Conservation (phyloP, 35 echinoderm and acorn worm genomes). For the Antedon bifida region DNA sequence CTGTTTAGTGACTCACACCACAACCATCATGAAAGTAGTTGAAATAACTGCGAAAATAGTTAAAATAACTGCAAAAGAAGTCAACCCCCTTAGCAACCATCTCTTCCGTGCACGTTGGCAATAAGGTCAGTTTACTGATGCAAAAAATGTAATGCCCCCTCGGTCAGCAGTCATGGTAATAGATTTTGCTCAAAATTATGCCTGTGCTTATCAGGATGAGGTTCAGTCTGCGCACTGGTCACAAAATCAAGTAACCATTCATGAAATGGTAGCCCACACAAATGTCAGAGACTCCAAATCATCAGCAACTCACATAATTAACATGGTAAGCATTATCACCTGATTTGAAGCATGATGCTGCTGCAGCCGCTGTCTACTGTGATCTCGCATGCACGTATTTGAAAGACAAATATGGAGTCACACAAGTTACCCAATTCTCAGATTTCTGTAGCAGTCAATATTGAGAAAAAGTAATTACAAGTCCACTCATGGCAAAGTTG, state of each 20-base stretch:
- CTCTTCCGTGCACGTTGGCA: slow-evolving; percentile 1
- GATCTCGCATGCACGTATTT: not conserved
- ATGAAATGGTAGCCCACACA: slow-evolving; percentile 3
- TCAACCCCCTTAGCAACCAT: not conserved
- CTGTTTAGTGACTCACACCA: too few species aligned
- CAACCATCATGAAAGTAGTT: too few species aligned
- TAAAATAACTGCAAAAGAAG: not conserved
- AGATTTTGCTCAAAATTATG: slow-evolving; percentile 9
- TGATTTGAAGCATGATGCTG: slow-evolving; percentile 3
- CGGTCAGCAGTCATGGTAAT: slow-evolving; percentile 1
- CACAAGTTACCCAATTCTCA: too few species aligned
- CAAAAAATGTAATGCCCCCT: not conserved
- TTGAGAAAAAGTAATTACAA: too few species aligned
- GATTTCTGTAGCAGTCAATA: too few species aligned
- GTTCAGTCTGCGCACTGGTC: slow-evolving; percentile 8
- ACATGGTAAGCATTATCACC: not conserved
- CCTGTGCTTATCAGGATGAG: slow-evolving; percentile 8
- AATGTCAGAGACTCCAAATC: not conserved
- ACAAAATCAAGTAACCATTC: slow-evolving; percentile 5
- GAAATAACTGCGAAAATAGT: not conserved
- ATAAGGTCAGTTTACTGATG: not conserved
- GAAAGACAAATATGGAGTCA: not conserved
- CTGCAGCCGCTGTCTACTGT: not conserved
- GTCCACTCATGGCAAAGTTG: too few species aligned
- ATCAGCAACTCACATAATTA: slow-evolving; percentile 5